Evolutionary conservation across 2,113 vertebrate species (phyloP).

Genomic region (Speoplatyrhinus poulsoni): DNA sequence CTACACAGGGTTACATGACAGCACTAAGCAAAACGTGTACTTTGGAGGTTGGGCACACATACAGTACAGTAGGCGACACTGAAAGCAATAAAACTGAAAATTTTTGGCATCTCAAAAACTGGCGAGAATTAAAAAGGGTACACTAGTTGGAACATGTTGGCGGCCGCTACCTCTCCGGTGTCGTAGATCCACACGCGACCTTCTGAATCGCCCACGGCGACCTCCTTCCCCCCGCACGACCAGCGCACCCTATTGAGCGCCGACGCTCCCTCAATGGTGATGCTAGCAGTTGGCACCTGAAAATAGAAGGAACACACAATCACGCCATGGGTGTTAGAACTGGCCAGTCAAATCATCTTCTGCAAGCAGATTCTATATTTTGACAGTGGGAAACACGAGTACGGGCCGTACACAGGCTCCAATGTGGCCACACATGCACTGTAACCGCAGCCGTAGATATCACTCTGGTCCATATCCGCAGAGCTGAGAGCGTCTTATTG

Average conservation of each 20-base stretch:
- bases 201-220: conserved; percentile 96
- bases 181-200: conserved; percentile 97
- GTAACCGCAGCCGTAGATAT: too few relatives aligned
- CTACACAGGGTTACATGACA: conserved; percentile 12
- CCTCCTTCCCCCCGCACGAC: conserved; percentile 92
- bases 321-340: background rate
- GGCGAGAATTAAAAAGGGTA: too few relatives aligned
- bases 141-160: too few relatives aligned
- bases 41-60: background rate
- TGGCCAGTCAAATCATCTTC: background rate
- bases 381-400: too few relatives aligned
- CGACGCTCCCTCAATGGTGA: conserved; percentile 90
- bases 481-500: background rate
- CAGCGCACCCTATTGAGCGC: conserved; percentile 95
- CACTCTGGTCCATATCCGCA: background rate
- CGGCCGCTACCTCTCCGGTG: conserved; percentile 88
- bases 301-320: background rate
- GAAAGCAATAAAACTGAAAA: background rate
- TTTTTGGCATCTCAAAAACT: background rate
- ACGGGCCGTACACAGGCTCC: too few relatives aligned
- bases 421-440: too few relatives aligned
- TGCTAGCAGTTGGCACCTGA: conserved; percentile 95
- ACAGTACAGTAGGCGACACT: background rate
- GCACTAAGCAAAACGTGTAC: background rate
- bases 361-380: too few relatives aligned